phyloP scores from a whole-genome alignment of 2,888 invertebrate species.

The Sussaba pulchella region DNA sequence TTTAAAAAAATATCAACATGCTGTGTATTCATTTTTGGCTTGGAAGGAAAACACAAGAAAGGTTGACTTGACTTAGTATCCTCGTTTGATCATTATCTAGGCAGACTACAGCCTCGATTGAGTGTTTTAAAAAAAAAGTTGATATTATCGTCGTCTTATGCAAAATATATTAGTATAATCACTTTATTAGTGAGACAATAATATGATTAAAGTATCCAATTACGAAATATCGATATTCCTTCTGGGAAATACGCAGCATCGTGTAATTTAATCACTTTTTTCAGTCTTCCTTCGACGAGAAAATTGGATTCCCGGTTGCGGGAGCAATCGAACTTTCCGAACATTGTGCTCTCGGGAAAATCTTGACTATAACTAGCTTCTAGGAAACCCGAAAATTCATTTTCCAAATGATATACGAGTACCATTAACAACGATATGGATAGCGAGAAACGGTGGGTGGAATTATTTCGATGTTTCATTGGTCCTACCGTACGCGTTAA shows the following conservation, averaged over 20 bases:
- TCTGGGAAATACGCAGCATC: not conserved
- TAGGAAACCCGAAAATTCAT: constrained; percentile 42
- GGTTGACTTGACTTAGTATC: no score
- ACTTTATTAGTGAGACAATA: no score
- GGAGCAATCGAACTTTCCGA: not conserved
- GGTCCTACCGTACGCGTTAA: constrained; percentile 43
- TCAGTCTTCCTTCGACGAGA: not conserved
- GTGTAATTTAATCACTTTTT: constrained; percentile 33
- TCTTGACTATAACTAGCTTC: constrained; percentile 37
- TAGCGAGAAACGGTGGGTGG: not conserved
- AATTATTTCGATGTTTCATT: constrained; percentile 41
- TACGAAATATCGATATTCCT: not conserved
- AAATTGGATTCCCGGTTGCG: not conserved
- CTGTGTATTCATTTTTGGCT: no score
- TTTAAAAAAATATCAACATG: no score
- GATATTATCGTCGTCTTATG: no score
- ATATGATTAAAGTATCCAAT: not conserved
- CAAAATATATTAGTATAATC: no score
- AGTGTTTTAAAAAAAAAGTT: no score
- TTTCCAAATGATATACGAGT: constrained; percentile 17
- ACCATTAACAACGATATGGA: constrained; percentile 24
- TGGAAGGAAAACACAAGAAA: no score
- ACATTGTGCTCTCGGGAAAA: constrained; percentile 52
- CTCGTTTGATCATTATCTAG: no score
- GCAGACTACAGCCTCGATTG: no score